Base-by-base conservation (phyloP, 2,888 invertebrate genomes). In the Xylota segnis region DNA sequence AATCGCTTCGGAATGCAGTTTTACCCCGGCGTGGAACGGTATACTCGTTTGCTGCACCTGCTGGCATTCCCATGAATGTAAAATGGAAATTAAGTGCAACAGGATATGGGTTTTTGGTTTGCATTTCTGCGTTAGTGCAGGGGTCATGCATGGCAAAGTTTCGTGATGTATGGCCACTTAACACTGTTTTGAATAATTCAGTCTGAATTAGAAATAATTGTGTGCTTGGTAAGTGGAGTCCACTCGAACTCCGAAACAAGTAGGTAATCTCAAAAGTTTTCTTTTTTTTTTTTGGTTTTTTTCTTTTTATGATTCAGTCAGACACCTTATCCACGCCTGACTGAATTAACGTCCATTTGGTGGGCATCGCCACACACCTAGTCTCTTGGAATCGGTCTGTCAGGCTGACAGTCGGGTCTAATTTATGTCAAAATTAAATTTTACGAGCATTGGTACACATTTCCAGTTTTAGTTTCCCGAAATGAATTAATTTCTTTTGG, bases 11-110 rank as follows among this genome's bases (percentile, higher is more conserved):
- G 32, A 54, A 54, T 43, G 54, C 63, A 56, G 10, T 7, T 34
- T 34, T 7, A 10, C 23, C 23, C 29, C 40, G 14, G 14, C 27
- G 14, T 47, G 37, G 37, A 3, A 27, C 9, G 4, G 16, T 45
- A 12, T 50, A 50, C 50, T n/a, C n/a, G n/a, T n/a, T n/a, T n/a
- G n/a, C n/a, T 23, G 45, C 47, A 74, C 61, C 74, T 68, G 74
- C 34, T 34, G 18, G 23, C 40, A 3, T 78, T 79, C 78, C 45
- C 83, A 72, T 45, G 65, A 54, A 63, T 18, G 37, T 54, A 71
- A 59, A 71, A 83, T 74, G 72, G 14, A 78, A 83, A 78, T 74
- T 52, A 72, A 68, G 52, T 78, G 78, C 68, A 79, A 79, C 78
- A 83, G 83, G 63, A 79, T 78, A 68, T 68, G 79, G 68, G 47